Evolutionary conservation across 1,140 invertebrate genomes (phyloP).

Genomic region (Achatina immaculata): DNA sequence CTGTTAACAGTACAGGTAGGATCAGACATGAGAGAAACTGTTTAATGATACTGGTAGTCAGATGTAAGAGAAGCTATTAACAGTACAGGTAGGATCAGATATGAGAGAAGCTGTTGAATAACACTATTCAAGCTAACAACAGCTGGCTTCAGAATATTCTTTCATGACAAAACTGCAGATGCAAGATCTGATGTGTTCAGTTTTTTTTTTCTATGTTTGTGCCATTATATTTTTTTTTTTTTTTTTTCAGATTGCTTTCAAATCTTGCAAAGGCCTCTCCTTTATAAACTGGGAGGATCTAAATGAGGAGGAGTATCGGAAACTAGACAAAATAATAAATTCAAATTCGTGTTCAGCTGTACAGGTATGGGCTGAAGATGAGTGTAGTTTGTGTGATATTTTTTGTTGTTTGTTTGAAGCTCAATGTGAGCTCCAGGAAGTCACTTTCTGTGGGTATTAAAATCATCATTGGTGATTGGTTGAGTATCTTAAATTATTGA

Average conservation of each 20-base stretch:
- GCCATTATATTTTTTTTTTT: neutral
- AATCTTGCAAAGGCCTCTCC: slow-evolving; percentile 9
- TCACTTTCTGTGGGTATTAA: too few species aligned
- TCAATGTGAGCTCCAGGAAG: too few species aligned
- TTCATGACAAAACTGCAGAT: too few species aligned
- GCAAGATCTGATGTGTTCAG: too few species aligned
- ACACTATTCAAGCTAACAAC: neutral
- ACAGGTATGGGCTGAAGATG: neutral
- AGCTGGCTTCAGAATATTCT: too few species aligned
- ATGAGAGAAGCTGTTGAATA: neutral
- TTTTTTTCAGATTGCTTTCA: neutral
- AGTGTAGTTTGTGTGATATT: neutral
- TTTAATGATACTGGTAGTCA: too few species aligned
- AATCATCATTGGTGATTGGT: too few species aligned
- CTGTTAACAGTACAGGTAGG: too few species aligned
- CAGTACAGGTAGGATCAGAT: neutral
- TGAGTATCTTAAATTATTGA: too few species aligned
- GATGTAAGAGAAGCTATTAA: too few species aligned
- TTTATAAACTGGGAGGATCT: slow-evolving; percentile 32
- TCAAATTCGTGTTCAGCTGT: slow-evolving; percentile 6
- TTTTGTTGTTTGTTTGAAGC: neutral
- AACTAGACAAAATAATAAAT: slow-evolving; percentile 27
- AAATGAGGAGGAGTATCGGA: slow-evolving; percentile 18
- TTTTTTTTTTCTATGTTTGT: too few species aligned
- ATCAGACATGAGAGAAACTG: too few species aligned